Base-by-base conservation (phyloP, 2,888 invertebrate genomes). In the Ariolimax columbianus region DNA sequence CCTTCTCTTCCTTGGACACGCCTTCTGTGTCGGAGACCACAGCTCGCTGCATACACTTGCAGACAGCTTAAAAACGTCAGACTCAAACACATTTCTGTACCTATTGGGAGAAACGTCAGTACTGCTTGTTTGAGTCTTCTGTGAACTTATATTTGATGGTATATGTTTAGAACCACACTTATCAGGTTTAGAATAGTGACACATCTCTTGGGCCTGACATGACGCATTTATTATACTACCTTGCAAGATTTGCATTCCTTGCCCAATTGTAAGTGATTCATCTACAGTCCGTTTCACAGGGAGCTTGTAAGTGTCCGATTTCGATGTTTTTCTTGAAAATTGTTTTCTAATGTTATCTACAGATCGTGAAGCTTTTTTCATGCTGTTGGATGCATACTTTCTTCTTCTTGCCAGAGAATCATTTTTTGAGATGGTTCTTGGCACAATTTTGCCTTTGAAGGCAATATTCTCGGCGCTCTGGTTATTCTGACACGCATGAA, bases 391-490 rank as follows among this genome's bases (percentile, higher is more conserved):
- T 0, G 79, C 19, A 7, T 40, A 47, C 33, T 43, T 63, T 30
- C 43, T 40, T 14, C 14, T 40, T 4, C 40, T 33, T 26, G 63
- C 63, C 33, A 68, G 33, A 14, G 63, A 43, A 19, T 79, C 40
- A 2, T 40, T 66, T 33, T 40, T 79, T 30, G 51, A 23, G 14
- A 26, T 7, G 0, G 38, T 1, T 9, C 36, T 38, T 14, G 30
- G 26, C 11, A 40, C 17, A 19, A 30, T 43, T 68, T 79, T 79
- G 19, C 66, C 33, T 14, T 30, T 70, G 33, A 84, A 84, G 7
- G 84, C 84, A 36, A 84, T 84, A 19, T 84, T 73, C 23, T 84
- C 79, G 23, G 79, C 84, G 63, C 47, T 79, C 23, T 63, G 40
- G 47, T 79, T 79, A 38, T 59, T 51, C 33, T 79, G 19, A 47